These are phyloP conservation scores for Balaenoptera acutorostrata DNA, from an alignment of 2,113 vertebrate genomes.

Conservation along the genomic window DNA sequence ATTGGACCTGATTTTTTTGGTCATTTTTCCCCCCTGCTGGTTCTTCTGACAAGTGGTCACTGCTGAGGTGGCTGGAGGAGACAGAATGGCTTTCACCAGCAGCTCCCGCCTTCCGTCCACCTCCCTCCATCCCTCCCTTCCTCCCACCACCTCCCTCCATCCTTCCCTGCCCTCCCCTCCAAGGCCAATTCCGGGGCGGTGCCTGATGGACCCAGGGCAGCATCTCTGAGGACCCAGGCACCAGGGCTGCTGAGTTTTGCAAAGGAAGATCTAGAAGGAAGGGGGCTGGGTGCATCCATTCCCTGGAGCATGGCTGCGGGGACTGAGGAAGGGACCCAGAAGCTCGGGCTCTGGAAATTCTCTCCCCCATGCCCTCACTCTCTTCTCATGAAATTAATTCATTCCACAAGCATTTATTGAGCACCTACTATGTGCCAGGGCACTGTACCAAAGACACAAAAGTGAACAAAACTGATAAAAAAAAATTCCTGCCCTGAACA, in stretches of 20 bases:
- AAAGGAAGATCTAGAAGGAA: background rate
- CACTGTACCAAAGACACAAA: background rate
- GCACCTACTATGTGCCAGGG: background rate
- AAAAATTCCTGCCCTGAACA: background rate
- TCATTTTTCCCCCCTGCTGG: conserved; percentile 56
- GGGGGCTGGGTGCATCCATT: accelerated
- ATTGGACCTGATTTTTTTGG: conserved; percentile 58
- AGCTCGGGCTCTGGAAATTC: background rate
- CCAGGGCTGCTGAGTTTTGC: background rate
- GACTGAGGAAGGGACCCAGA: background rate
- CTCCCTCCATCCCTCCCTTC: background rate
- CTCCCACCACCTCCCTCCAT: background rate
- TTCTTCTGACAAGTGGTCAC: conserved; percentile 69
- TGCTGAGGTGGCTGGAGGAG: conserved; percentile 57
- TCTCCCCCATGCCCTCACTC: background rate
- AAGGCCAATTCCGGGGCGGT: background rate
- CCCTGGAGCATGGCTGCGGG: background rate
- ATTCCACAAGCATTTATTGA: background rate
- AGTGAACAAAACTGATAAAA: background rate
- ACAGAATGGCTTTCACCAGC: conserved; percentile 48
- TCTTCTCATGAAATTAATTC: background rate
- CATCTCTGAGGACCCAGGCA: background rate
- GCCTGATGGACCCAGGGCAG: background rate
- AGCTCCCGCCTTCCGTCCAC: background rate
- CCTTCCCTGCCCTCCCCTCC: background rate